These are phyloP conservation scores for Myotis yumanensis DNA, from an alignment of 2,113 vertebrate species.

Conservation along the genomic window DNA sequence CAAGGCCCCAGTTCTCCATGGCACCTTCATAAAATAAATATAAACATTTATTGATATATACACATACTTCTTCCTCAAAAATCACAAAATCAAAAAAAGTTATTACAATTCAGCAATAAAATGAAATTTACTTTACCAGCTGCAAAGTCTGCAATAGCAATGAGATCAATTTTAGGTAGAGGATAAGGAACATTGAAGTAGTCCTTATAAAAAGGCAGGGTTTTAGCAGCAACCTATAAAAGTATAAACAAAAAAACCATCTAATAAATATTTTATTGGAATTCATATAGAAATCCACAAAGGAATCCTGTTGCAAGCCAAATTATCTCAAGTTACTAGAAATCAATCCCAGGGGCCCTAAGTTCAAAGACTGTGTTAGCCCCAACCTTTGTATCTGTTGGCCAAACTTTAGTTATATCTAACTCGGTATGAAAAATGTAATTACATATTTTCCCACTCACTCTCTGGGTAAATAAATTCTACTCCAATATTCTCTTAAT, in stretches of 20 bases:
- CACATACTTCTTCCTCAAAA: slow-evolving; percentile 78
- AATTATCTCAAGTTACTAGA: slow-evolving; percentile 13
- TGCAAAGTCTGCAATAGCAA: slow-evolving; percentile 99
- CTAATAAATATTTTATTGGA: slow-evolving; percentile 59
- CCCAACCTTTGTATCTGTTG: not conserved
- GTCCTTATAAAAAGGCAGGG: slow-evolving; percentile 99
- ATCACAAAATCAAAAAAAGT: slow-evolving; percentile 76
- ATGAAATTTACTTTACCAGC: slow-evolving; percentile 92
- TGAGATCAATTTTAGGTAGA: slow-evolving; percentile 99
- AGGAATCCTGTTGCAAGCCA: slow-evolving; percentile 44
- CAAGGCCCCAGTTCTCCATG: slow-evolving; percentile 99
- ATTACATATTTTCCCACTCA: slow-evolving; percentile 39
- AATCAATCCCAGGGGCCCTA: slow-evolving; percentile 30
- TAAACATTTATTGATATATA: slow-evolving; percentile 81
- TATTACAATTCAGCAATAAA: slow-evolving; percentile 81
- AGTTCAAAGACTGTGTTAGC: not conserved
- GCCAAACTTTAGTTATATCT: slow-evolving; percentile 44
- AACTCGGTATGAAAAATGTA: slow-evolving; percentile 48
- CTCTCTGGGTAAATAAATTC: slow-evolving; percentile 49
- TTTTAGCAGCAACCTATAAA: slow-evolving; percentile 97
- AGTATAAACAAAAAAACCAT: slow-evolving; percentile 70
- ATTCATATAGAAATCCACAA: slow-evolving; percentile 49
- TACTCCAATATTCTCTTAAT: slow-evolving; percentile 50
- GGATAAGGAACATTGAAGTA: slow-evolving; percentile 99
- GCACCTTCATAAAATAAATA: slow-evolving; percentile 94